Evolutionary conservation across 2,797 vertebrate species (phyloP), one percentile per base, ranked within the genome.

Genomic region (Siniperca obscura): DNA sequence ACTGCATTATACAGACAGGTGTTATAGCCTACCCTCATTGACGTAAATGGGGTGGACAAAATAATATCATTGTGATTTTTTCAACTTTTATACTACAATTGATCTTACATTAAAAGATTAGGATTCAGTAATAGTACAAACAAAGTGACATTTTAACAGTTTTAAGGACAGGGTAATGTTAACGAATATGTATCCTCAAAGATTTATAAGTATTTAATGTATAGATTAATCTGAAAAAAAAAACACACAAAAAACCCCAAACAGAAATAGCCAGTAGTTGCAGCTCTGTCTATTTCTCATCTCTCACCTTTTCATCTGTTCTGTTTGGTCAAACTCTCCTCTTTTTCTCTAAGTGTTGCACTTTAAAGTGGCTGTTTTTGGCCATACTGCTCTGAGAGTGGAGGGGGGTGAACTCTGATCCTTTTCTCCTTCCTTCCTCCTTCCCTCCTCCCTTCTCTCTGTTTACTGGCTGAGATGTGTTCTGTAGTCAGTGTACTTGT

Each of bases 361-460:
- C 62, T 76, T 67, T 76, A 16, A 30, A 64, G 87, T 96, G 95
- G 94, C 94, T 96, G 94, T 94, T 93, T 96, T 93, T 95, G 74
- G 92, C 95, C 96, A 70, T 42, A 40, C 44, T 76, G 61, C 68
- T 81, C 34, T 55, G 59, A 36, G 52, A 48, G 42, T 85, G 84
- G 52, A 87, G 87, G 89, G 91, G 68, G 30, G n/a, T 76, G 65
- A 60, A 66, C 65, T 79, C 79, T 66, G 61, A 84, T 74, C 44
- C 73, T 44, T 57, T 52, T 68, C 53, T 69, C 16, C 61, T 55
- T 30, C 61, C 71, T 57, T 52, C 59, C 46, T 86, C 90, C 86
- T 88, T 79, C 1, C 53, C 44, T 89, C 91, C 16, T 48, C 46
- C 16, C 76, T 82, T 60, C 67, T 89, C 81, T 87, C 86, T 93